Evolutionary conservation across 2,113 vertebrate species (phyloP).

Genomic region (Sapayoa aenigma): DNA sequence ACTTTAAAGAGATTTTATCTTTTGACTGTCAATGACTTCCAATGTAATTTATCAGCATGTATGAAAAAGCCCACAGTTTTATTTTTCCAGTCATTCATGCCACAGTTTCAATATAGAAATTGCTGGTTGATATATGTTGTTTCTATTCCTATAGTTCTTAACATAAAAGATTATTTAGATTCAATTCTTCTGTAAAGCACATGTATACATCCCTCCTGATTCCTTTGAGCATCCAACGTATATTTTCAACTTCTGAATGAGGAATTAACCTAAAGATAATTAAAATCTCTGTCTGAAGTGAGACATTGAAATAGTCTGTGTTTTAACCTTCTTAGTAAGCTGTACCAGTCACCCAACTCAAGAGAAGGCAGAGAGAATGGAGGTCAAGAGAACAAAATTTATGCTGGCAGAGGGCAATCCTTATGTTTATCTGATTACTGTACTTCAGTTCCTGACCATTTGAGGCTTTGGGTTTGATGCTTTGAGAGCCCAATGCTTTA

Average conservation of each 20-base stretch:
- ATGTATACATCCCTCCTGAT: accelerated
- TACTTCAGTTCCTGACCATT: background rate
- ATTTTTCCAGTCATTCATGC: background rate
- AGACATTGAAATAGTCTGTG: background rate
- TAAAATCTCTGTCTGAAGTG: background rate
- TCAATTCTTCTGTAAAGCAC: background rate
- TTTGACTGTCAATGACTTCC: background rate
- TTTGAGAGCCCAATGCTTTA: background rate
- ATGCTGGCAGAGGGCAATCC: background rate
- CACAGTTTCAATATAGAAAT: background rate
- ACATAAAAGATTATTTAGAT: background rate
- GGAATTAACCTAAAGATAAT: background rate
- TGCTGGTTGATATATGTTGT: background rate
- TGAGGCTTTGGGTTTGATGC: background rate
- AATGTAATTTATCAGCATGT: background rate
- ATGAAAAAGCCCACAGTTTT: background rate
- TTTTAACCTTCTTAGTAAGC: background rate
- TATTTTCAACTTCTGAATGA: background rate
- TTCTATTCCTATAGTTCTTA: background rate
- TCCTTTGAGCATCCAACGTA: background rate
- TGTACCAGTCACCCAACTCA: background rate
- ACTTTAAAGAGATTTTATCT: background rate
- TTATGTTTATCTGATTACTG: background rate
- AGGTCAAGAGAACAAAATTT: background rate
- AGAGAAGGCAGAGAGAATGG: background rate